A percentile compares a stretch with the other conserved stretches of the same genome.
phyloP scores from a whole-genome alignment of 2,888 invertebrate species.

The Drosophila antonietae region DNA sequence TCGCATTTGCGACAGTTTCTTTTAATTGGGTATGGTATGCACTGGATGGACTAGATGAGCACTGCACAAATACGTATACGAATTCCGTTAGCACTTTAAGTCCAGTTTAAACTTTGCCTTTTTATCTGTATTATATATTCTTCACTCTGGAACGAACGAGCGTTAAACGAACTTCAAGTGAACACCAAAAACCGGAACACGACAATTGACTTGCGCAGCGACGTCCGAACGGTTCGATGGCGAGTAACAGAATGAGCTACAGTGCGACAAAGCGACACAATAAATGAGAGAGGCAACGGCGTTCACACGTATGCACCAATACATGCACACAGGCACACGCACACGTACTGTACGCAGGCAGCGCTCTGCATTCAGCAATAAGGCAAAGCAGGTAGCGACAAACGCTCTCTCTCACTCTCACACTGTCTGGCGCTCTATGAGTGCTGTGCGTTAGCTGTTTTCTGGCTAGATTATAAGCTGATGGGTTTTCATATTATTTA shows the following conservation, averaged over 20 bases:
- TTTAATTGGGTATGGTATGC: conserved; percentile 1
- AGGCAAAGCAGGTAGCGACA: conserved; percentile 50
- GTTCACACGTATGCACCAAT: background rate
- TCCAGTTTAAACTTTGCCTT: conserved; percentile 14
- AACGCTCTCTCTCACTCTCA: conserved; percentile 11
- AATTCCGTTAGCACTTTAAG: conserved; percentile 11
- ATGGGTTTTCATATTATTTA: background rate
- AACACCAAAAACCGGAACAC: conserved; percentile 40
- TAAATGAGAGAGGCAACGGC: conserved; percentile 46
- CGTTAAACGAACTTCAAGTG: conserved; percentile 27
- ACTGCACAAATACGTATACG: conserved; percentile 12
- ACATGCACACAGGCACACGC: background rate
- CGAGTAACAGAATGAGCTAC: conserved; percentile 78
- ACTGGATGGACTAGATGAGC: conserved; percentile 31
- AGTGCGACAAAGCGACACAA: conserved; percentile 46
- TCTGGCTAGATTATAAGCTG: conserved; percentile 36
- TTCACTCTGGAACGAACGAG: conserved; percentile 30
- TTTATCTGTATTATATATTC: conserved; percentile 20
- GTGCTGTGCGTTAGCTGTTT: conserved; percentile 36
- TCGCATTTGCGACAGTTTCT: conserved; percentile 47
- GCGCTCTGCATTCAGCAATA: conserved; percentile 64
- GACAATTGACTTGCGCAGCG: conserved; percentile 45
- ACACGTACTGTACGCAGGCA: conserved; percentile 9
- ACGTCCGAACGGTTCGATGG: conserved; percentile 76
- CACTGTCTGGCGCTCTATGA: conserved; percentile 17